Evolutionary conservation across 2,113 vertebrate species (phyloP), one percentile per base, ranked within the genome.

Genomic region (Lucifuga dentata): DNA sequence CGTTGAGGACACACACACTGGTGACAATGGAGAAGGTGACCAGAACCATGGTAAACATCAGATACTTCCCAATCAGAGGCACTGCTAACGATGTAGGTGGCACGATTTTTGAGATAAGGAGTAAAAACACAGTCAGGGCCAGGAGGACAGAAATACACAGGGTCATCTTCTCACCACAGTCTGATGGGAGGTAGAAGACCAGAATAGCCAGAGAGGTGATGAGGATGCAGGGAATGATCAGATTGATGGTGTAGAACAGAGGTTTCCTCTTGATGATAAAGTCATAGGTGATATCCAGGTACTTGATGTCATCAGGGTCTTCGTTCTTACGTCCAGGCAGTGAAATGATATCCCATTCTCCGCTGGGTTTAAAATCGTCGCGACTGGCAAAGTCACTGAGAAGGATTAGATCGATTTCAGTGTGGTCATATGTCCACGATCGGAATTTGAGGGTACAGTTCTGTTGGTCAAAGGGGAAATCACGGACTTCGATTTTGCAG

Each of bases 21-120:
- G 93, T 94, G 65, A 94, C 93, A 7, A 94, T 94, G 65, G 93
- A 94, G 80, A 94, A 94, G 57, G 93, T 94, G 73, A 94, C 93
- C 62, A 94, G 87, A 46, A 94, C 92, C 93, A 94, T 94, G 38
- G 92, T 52, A 63, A 94, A 94, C 93, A 94, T 94, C 52, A 94
- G 85, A 61, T 94, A 94, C 78, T 94, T 94, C 48, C 93, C 93
- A 24, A 94, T 94, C 43, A 94, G 90, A 63, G 93, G 93, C 75
- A 94, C 93, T 39, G 93, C 93, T 58, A 94, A 84, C 24, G 93
- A 94, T 0, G 93, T 94, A 11, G 93, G 93, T 2, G 93, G 93
- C 38, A 94, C 93, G 53, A 94, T 94, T 80, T 94, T 94, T 66
- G 93, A 94, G 62, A 94, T 94, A n/a, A 94, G 93, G 11, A 94